phyloP scores from a whole-genome alignment of 2,888 invertebrate species.

The Campoletis raptor region DNA sequence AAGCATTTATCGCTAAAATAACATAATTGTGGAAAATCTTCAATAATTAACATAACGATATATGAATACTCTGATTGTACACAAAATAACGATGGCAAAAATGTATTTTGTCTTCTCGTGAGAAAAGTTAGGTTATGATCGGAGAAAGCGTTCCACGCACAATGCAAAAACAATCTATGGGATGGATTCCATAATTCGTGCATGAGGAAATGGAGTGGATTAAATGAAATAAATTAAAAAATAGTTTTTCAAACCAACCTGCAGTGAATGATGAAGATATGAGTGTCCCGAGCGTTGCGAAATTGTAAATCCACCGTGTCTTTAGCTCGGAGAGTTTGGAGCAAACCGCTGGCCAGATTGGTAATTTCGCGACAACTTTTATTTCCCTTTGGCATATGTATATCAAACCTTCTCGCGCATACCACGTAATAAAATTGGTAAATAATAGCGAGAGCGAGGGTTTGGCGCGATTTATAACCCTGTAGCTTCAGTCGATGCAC shows the following conservation, averaged over 20 bases:
- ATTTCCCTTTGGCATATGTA: constrained; percentile 32
- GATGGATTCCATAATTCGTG: not conserved
- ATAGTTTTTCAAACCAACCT: constrained; percentile 22
- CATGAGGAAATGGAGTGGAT: not conserved
- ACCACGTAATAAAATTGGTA: constrained; percentile 42
- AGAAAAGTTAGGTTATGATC: constrained; percentile 62
- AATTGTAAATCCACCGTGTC: constrained; percentile 44
- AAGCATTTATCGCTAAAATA: not conserved
- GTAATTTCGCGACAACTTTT: constrained; percentile 33
- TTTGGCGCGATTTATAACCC: constrained; percentile 39
- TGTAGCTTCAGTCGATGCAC: not conserved
- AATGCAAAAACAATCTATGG: not conserved
- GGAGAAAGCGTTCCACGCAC: constrained; percentile 12
- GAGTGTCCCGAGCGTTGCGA: constrained; percentile 4
- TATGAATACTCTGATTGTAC: not conserved
- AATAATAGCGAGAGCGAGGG: constrained; percentile 40
- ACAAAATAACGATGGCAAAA: not conserved
- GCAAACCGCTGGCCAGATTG: constrained; percentile 16
- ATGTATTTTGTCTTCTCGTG: not conserved
- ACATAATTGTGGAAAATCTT: not conserved
- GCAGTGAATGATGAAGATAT: constrained; percentile 35
- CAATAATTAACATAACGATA: not conserved
- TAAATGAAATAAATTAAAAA: not conserved
- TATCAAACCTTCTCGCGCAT: not conserved
- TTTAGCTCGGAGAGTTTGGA: constrained; percentile 3